phyloP scores from a whole-genome alignment of 1,140 invertebrate genomes.

The Phenacoccus solenopsis region DNA sequence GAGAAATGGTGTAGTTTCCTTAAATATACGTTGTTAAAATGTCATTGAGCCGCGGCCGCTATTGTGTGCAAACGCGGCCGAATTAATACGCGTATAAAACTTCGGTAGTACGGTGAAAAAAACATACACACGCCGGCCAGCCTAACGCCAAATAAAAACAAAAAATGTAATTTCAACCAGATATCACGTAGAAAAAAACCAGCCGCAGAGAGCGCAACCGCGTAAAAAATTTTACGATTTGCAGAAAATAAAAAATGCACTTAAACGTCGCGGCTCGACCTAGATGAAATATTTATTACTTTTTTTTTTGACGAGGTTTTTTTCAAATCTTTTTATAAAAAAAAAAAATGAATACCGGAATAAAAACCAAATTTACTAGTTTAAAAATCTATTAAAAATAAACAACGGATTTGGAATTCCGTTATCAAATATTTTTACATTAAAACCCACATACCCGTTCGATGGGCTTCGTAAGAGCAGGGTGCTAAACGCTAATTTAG shows the following conservation, averaged over 20 bases:
- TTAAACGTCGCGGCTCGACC: background rate
- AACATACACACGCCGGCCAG: too few species aligned
- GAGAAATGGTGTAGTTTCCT: slow-evolving; percentile 16
- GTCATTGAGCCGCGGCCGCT: slow-evolving; percentile 12
- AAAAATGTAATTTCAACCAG: background rate
- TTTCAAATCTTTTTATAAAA: background rate
- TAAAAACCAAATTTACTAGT: background rate
- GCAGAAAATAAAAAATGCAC: background rate
- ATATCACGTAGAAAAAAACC: background rate
- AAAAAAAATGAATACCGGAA: background rate
- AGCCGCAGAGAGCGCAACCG: too few species aligned
- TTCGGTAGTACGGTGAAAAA: too few species aligned
- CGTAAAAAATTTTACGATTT: slow-evolving; percentile 1
- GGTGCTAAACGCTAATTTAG: too few species aligned
- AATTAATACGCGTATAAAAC: background rate
- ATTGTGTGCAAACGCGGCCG: slow-evolving; percentile 11
- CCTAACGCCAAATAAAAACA: background rate
- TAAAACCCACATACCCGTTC: too few species aligned
- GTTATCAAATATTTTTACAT: too few species aligned
- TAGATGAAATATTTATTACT: slow-evolving; percentile 12
- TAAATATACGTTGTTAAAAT: slow-evolving; percentile 18
- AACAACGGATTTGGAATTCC: background rate
- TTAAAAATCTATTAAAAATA: background rate
- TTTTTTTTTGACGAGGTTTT: background rate
- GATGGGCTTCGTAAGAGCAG: too few species aligned